phyloP scores from a whole-genome alignment of 2,113 vertebrate species.

The Thomomys bottae region DNA sequence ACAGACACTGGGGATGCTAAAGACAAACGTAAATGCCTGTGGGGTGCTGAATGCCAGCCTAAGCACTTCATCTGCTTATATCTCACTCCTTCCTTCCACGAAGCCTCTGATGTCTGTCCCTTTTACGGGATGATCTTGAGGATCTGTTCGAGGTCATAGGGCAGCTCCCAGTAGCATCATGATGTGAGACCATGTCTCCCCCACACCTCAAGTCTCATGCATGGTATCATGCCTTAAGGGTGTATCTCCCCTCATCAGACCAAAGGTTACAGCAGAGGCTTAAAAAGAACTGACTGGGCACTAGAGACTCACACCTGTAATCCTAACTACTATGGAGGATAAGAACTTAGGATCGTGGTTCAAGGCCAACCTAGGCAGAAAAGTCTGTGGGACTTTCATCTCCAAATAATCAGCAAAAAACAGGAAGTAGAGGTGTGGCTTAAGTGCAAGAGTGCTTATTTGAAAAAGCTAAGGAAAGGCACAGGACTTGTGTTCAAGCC shows the following conservation, averaged over 20 bases:
- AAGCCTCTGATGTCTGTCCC: not conserved
- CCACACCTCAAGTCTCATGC: not conserved
- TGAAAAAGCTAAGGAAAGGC: too few species aligned
- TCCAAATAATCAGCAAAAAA: too few species aligned
- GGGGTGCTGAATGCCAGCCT: not conserved
- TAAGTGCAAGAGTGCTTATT: too few species aligned
- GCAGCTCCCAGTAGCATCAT: fast-evolving
- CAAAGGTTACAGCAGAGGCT: not conserved
- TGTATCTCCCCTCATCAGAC: not conserved
- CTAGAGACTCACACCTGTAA: too few species aligned
- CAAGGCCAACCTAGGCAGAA: too few species aligned
- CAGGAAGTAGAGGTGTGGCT: too few species aligned
- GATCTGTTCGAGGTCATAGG: too few species aligned
- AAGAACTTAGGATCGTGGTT: too few species aligned
- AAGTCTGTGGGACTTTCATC: too few species aligned
- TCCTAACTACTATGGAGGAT: too few species aligned
- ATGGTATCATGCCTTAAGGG: fast-evolving
- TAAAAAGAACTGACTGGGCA: not conserved
- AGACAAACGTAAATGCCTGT: not conserved
- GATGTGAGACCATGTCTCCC: not conserved
- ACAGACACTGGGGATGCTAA: not conserved
- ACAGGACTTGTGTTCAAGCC: too few species aligned
- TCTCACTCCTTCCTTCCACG: fast-evolving
- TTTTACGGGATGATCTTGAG: not conserved
- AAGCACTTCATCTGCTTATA: fast-evolving